Evolutionary conservation across 2,113 vertebrate genomes (phyloP).

Genomic region (Semnopithecus entellus): DNA sequence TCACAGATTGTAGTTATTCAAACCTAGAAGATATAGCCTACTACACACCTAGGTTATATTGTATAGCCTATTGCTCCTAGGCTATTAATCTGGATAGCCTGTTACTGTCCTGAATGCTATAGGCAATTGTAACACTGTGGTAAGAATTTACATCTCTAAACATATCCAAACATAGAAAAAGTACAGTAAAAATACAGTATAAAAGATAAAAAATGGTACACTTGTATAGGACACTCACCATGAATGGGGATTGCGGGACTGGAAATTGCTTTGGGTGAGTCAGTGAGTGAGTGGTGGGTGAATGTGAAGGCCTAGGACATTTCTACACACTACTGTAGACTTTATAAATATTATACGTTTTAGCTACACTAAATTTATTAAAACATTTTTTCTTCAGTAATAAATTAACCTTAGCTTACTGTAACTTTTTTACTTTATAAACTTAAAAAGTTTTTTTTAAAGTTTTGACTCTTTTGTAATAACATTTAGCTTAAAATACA

Average conservation of each 20-base stretch:
- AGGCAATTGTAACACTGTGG: neutral
- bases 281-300: neutral
- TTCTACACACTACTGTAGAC: neutral
- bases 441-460: neutral
- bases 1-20: too few relatives aligned
- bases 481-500: neutral
- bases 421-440: neutral
- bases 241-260: neutral
- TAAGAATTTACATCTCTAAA: neutral
- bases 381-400: neutral
- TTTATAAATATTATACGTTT: neutral
- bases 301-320: neutral
- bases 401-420: neutral
- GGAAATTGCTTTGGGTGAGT: neutral
- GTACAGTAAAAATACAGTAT: neutral
- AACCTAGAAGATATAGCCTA: neutral
- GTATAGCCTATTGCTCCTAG: neutral
- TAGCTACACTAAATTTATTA: neutral
- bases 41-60: neutral
- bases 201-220: neutral
- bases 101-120: neutral
- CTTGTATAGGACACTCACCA: neutral
- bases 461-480: neutral
- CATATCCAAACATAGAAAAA: neutral
- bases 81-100: neutral